Evolutionary conservation across 2,113 vertebrate genomes (phyloP).

Genomic region (Pelecanus crispus): DNA sequence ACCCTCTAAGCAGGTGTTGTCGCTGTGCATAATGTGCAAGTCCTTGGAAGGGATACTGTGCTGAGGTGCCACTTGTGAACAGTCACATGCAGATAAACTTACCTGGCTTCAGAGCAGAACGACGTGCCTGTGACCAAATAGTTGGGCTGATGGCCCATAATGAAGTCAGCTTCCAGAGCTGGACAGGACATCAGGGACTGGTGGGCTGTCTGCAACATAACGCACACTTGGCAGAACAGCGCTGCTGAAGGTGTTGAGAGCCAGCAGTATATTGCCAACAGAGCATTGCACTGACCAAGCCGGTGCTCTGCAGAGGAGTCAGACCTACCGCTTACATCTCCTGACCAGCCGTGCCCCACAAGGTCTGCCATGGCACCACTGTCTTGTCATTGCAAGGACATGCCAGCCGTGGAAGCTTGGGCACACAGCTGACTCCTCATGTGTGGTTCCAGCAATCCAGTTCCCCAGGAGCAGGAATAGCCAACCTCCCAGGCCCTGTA

Average conservation of each 20-base stretch:
- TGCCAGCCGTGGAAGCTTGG: too few species aligned
- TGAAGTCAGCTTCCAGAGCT: not conserved
- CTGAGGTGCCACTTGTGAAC: not conserved
- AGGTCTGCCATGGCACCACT: not conserved
- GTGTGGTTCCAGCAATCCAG: not conserved
- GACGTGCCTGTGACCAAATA: not conserved
- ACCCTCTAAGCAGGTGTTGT: not conserved
- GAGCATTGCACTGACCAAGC: fast-evolving
- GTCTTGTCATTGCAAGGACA: not conserved
- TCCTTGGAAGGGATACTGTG: not conserved
- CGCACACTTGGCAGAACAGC: fast-evolving
- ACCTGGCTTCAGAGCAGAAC: not conserved
- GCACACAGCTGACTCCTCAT: not conserved
- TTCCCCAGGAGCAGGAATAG: not conserved
- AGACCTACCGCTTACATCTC: not conserved
- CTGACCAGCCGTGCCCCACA: not conserved
- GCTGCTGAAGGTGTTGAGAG: not conserved
- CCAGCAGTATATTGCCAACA: fast-evolving
- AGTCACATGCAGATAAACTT: not conserved
- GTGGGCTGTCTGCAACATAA: not conserved
- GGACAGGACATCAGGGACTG: not conserved
- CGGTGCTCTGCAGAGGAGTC: not conserved
- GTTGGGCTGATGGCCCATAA: not conserved
- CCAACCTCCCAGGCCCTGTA: not conserved
- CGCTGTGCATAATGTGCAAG: fast-evolving